Evolutionary conservation across 2,888 invertebrate genomes (phyloP), one percentile per base, ranked within the genome.

Genomic region (Mimas tiliae): DNA sequence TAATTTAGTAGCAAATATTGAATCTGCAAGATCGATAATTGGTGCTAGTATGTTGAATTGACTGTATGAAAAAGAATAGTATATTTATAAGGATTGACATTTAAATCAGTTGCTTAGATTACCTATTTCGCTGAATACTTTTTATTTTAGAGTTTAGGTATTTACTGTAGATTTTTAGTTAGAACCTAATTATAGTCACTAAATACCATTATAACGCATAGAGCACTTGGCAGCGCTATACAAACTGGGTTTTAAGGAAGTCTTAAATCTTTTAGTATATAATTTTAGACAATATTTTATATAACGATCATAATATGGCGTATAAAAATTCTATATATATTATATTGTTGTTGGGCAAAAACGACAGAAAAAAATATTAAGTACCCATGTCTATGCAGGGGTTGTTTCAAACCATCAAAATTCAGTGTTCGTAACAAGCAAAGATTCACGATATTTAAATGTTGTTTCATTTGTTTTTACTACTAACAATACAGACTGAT

Each of bases 1-100:
- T 58, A 58, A 42, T 58, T 58, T 42, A 38, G 4, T 42, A 58
- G 6, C 38, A 42, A 58, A 58, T 58, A 38, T 58, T 58, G 58
- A 19, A 58, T 38, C 11, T 16, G 58, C 19, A 9, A 34, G 8
- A 58, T 16, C 58, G 58, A 19, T 58, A 42, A 58, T 42, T 19
- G 1, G 8, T 50, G 19, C 19, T 50, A 50, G 19, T 19, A 50
- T 9, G 9, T 50, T 50, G 9, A 19, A 50, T 19, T 50, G 1
- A 50, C 50, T 50, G 9, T 50, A 14, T 48, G 48, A n/a, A 47
- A 11, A 47, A n/a, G 48, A 48, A 8, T 19, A n/a, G 9, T 19
- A 9, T 50, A 50, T 19, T 19, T 50, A n/a, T 19, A 50, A 19
- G 9, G 0, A 50, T 50, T 19, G 50, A 19, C 19, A 27, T 27